A percentile compares a stretch with the other conserved stretches of the same genome.
These are phyloP conservation scores for Stenolophus ochropezus DNA, from an alignment of 2,888 invertebrate species.

Conservation along the genomic window DNA sequence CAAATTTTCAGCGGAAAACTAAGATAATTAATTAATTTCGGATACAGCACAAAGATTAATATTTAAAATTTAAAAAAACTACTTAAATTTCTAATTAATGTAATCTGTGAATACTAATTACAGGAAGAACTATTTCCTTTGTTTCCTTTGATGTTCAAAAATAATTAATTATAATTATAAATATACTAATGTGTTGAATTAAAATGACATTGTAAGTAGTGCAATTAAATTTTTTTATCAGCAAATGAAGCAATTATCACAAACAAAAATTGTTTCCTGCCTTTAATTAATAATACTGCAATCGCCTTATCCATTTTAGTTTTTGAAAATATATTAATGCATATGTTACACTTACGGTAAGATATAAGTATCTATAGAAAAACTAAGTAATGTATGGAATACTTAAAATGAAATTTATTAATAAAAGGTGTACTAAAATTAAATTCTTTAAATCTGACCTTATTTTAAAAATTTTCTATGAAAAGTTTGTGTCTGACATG, in stretches of 20 bases:
- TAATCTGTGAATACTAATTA: background rate
- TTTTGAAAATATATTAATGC: too few species aligned
- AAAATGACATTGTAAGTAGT: background rate
- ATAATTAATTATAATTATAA: background rate
- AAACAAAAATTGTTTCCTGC: background rate
- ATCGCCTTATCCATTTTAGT: too few species aligned
- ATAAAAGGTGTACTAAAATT: too few species aligned
- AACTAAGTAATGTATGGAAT: too few species aligned
- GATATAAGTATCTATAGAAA: too few species aligned
- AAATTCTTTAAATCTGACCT: too few species aligned
- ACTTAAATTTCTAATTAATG: background rate
- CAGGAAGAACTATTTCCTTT: background rate
- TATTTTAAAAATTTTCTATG: too few species aligned
- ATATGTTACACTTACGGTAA: too few species aligned
- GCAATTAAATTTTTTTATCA: background rate
- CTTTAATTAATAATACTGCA: too few species aligned
- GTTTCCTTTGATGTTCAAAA: background rate
- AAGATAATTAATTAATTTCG: background rate
- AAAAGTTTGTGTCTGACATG: too few species aligned
- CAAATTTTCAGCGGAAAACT: too few species aligned
- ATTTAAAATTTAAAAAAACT: background rate
- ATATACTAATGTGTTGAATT: background rate
- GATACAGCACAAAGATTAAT: background rate
- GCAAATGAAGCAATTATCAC: background rate
- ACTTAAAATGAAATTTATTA: too few species aligned